These are phyloP conservation scores for Eriocheir sinensis DNA, from an alignment of 1,140 invertebrate species.

Conservation along the genomic window DNA sequence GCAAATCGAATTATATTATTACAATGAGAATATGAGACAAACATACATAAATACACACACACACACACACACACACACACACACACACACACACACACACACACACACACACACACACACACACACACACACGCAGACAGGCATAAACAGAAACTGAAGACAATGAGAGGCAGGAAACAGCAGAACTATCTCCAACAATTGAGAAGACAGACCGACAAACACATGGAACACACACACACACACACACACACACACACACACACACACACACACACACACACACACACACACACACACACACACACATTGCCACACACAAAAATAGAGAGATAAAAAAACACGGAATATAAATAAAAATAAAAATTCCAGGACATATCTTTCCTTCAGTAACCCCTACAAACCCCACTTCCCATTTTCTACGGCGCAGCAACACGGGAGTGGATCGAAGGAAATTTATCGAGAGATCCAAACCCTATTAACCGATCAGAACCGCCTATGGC, in stretches of 20 bases:
- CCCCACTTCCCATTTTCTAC: not conserved
- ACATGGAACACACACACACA: no score
- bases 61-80: no score
- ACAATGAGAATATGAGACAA: no score
- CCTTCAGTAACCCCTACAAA: not conserved
- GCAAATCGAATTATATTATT: no score
- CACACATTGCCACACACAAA: not conserved
- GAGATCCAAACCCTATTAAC: not conserved
- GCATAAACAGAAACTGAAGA: no score
- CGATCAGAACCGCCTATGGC: not conserved
- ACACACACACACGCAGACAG: no score
- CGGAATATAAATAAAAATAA: not conserved
- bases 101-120: no score
- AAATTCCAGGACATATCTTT: not conserved
- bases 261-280: slow-evolving; percentile 14
- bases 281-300: slow-evolving; percentile 13
- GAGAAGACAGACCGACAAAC: no score
- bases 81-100: no score
- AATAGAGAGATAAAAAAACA: not conserved
- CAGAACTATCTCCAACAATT: no score
- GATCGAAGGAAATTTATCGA: not conserved
- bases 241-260: slow-evolving; percentile 12
- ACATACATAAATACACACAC: no score
- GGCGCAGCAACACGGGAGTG: not conserved
- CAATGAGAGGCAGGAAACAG: no score